Conservation (phyloP, 2,888 invertebrate species). For the Alsophila aescularia region DNA sequence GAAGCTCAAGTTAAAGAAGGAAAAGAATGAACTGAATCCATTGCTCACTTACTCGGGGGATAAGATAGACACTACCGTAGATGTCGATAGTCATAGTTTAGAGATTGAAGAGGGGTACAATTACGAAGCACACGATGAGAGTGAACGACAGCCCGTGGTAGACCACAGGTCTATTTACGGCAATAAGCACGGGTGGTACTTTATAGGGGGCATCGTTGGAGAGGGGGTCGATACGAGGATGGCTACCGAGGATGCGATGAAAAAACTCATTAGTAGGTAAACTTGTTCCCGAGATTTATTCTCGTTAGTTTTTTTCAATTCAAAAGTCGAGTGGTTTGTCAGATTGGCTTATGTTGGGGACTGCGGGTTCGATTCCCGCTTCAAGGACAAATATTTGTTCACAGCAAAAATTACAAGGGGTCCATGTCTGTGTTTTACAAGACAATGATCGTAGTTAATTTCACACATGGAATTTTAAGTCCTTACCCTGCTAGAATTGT, state of each 20-base stretch:
- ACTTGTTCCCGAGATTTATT: constrained; percentile 71
- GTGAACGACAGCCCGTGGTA: constrained; percentile 84
- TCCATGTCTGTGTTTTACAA: too few relatives aligned
- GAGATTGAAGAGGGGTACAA: constrained; percentile 71
- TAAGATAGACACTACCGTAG: constrained; percentile 52
- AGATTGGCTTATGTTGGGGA: too few relatives aligned
- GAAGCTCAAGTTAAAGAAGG: constrained; percentile 53
- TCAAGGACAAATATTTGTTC: too few relatives aligned
- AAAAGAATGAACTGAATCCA: constrained; percentile 73
- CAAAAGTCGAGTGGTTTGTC: too few relatives aligned
- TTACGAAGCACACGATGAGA: constrained; percentile 74
- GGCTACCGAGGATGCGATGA: constrained; percentile 89
- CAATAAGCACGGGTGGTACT: constrained; percentile 92
- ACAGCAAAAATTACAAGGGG: too few relatives aligned
- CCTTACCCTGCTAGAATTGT: too few relatives aligned
- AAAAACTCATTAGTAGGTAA: constrained; percentile 92
- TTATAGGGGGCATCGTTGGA: constrained; percentile 92
- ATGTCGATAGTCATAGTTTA: constrained; percentile 50
- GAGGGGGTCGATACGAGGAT: constrained; percentile 85
- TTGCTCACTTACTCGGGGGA: constrained; percentile 69
- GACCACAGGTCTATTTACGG: constrained; percentile 86
- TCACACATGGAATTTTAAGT: too few relatives aligned
- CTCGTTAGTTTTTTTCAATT: constrained; percentile 37
- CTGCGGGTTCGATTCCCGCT: too few relatives aligned
- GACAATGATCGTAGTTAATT: too few relatives aligned